phyloP scores from a whole-genome alignment of 1,140 invertebrate genomes.

The Mycetomoellerius zeteki region DNA sequence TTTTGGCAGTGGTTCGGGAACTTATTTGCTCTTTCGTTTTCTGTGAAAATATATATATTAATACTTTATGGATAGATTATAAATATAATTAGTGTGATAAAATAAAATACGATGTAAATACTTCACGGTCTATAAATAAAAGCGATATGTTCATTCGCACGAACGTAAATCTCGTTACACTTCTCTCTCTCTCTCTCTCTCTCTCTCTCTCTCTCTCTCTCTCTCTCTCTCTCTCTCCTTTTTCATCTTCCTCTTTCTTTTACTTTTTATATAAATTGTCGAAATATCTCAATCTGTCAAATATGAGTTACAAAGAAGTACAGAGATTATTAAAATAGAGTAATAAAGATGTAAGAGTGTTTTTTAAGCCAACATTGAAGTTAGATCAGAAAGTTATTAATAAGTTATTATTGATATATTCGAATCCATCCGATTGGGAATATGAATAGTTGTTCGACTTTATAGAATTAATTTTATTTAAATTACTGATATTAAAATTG shows the following conservation, averaged over 20 bases:
- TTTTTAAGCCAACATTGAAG: slow-evolving; percentile 57
- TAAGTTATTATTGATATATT: slow-evolving; percentile 48
- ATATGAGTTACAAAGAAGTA: slow-evolving; percentile 42
- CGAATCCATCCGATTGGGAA: neutral
- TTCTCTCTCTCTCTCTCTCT: slow-evolving; percentile 1
- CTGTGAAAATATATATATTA: too few relatives aligned
- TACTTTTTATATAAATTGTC: slow-evolving; percentile 64
- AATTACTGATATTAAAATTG: neutral
- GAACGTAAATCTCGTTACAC: too few relatives aligned
- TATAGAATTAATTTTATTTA: neutral
- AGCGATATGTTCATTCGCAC: neutral
- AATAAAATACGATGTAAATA: too few relatives aligned
- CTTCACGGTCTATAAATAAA: slow-evolving; percentile 55
- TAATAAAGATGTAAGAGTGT: slow-evolving; percentile 74
- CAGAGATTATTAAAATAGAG: slow-evolving; percentile 53
- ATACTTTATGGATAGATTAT: too few relatives aligned
- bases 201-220: neutral
- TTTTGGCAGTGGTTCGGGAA: slow-evolving; percentile 11
- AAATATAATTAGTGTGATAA: too few relatives aligned
- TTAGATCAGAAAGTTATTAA: slow-evolving; percentile 64
- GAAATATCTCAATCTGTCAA: slow-evolving; percentile 65
- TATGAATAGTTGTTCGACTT: neutral
- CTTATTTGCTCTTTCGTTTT: too few relatives aligned
- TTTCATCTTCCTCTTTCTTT: neutral
- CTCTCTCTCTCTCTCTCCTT: neutral